Conservation (phyloP, 2,113 vertebrate genomes). For the Nicator chloris region DNA sequence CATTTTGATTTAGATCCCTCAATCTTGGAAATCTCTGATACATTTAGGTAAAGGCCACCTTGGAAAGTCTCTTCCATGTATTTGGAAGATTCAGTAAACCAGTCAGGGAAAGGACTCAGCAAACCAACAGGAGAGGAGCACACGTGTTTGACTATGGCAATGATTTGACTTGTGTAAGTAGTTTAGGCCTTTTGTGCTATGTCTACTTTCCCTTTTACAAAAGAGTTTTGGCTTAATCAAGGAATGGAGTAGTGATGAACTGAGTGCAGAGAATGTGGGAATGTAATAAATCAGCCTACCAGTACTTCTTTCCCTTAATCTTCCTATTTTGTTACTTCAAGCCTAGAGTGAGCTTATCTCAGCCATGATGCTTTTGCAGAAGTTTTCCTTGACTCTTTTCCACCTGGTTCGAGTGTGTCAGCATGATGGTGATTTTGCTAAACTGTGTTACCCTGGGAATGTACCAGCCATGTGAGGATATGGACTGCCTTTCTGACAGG, state of each 20-base stretch:
- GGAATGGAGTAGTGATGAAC: not conserved
- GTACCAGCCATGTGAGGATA: slow-evolving; percentile 97
- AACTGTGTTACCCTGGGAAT: slow-evolving; percentile 98
- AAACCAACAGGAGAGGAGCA: not conserved
- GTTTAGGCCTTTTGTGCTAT: not conserved
- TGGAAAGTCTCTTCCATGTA: not conserved
- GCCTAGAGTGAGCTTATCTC: not conserved
- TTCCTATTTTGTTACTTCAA: not conserved
- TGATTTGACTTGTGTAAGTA: not conserved
- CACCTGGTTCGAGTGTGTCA: slow-evolving; percentile 96
- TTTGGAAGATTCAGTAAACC: not conserved
- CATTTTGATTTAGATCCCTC: not conserved
- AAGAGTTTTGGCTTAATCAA: not conserved
- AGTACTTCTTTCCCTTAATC: not conserved
- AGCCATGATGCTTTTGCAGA: not conserved
- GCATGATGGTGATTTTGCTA: slow-evolving; percentile 96
- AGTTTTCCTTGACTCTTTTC: slow-evolving; percentile 78
- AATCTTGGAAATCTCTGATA: not conserved
- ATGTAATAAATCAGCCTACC: not conserved
- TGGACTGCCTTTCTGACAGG: slow-evolving; percentile 92
- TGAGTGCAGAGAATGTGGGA: not conserved
- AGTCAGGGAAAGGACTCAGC: not conserved
- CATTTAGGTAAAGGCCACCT: not conserved
- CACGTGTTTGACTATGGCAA: not conserved
- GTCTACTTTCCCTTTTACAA: not conserved